These are phyloP conservation scores for Acrobasis consociella DNA, from an alignment of 2,888 invertebrate species.

Conservation along the genomic window DNA sequence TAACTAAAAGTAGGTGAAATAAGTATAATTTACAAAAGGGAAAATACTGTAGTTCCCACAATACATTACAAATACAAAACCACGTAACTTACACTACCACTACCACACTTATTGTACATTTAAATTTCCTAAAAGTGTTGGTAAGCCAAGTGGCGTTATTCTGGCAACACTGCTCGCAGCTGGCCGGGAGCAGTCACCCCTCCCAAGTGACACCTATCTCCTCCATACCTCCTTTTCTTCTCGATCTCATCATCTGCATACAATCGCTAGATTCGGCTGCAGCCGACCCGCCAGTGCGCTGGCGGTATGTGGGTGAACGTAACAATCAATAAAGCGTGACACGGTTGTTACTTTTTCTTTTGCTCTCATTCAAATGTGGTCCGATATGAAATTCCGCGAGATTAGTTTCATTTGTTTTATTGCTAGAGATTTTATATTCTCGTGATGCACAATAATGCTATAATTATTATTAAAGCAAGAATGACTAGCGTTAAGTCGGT, in stretches of 20 bases:
- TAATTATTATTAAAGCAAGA: no score
- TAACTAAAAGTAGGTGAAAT: no score
- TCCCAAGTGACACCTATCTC: constrained; percentile 2
- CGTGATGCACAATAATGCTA: no score
- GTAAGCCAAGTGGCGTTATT: background rate
- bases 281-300: background rate
- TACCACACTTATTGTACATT: no score
- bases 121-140: constrained; percentile 12
- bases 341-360: constrained; percentile 52
- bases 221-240: background rate
- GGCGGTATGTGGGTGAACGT: constrained; percentile 30
- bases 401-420: background rate
- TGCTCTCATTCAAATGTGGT: constrained; percentile 45
- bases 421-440: background rate
- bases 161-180: constrained; percentile 28
- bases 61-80: constrained; percentile 1
- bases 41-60: no score
- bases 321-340: constrained; percentile 51
- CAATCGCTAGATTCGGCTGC: constrained; percentile 34
- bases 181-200: constrained; percentile 26
- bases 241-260: constrained; percentile 40
- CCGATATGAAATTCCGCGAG: constrained; percentile 8
- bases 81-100: background rate
- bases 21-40: no score
- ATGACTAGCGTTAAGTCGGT: no score